phyloP scores from a whole-genome alignment of 1,140 invertebrate genomes.

The Plectrocnemia conspersa region DNA sequence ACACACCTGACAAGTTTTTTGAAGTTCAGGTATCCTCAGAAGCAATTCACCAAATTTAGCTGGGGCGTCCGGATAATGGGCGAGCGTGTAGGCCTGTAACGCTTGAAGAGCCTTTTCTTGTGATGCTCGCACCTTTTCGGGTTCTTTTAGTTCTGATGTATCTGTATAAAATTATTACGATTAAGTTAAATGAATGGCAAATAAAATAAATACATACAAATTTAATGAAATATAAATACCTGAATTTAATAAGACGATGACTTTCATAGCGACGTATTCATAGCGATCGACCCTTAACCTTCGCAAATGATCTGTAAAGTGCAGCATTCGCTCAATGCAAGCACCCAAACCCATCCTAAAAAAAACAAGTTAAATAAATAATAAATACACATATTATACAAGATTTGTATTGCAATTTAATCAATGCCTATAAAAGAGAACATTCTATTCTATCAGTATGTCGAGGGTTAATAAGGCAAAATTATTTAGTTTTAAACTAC shows the following conservation, averaged over 20 bases:
- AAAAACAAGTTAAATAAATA: slow-evolving; percentile 21
- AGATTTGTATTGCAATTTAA: too few species aligned
- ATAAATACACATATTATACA: too few species aligned
- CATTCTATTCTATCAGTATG: too few species aligned
- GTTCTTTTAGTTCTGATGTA: slow-evolving; percentile 85
- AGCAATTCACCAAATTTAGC: slow-evolving; percentile 93
- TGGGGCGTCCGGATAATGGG: slow-evolving; percentile 86
- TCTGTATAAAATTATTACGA: slow-evolving; percentile 51
- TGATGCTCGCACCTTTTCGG: slow-evolving; percentile 84
- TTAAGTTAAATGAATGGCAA: not conserved
- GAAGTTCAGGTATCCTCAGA: slow-evolving; percentile 87
- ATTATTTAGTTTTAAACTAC: too few species aligned
- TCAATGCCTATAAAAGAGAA: too few species aligned
- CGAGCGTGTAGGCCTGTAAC: slow-evolving; percentile 84
- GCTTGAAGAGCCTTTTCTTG: slow-evolving; percentile 92
- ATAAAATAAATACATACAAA: not conserved
- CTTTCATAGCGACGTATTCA: slow-evolving; percentile 96
- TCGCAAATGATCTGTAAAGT: slow-evolving; percentile 87
- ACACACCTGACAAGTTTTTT: slow-evolving; percentile 83
- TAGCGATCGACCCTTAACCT: slow-evolving; percentile 89
- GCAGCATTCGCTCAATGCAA: slow-evolving; percentile 90
- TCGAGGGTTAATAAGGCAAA: too few species aligned
- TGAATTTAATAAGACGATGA: slow-evolving; percentile 88
- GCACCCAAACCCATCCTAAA: slow-evolving; percentile 56
- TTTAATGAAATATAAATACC: slow-evolving; percentile 54